Evolutionary conservation across 2,113 vertebrate genomes (phyloP).

Genomic region (Steatornis caripensis): DNA sequence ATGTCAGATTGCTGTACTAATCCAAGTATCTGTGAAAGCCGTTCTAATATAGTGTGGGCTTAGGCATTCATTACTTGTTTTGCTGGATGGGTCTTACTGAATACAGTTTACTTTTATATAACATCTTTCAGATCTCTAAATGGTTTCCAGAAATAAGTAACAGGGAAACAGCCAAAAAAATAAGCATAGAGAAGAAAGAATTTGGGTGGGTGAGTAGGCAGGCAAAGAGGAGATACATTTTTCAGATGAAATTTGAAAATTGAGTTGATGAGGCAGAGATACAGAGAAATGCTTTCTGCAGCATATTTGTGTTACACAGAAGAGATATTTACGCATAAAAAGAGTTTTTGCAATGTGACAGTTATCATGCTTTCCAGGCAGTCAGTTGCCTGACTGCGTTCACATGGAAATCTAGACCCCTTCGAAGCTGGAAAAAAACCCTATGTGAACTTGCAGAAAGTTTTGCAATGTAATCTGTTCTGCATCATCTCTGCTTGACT

Average conservation of each 20-base stretch:
- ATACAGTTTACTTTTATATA: background rate
- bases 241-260: conserved; percentile 10
- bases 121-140: background rate
- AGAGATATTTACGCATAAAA: background rate
- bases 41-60: background rate
- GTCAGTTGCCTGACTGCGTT: background rate
- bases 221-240: background rate
- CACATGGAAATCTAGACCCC: background rate
- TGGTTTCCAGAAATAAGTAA: background rate
- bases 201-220: background rate
- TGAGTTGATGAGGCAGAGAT: background rate
- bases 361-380: background rate
- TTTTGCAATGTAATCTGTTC: background rate
- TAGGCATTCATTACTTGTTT: background rate
- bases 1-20: background rate
- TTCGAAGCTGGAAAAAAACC: background rate
- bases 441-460: background rate
- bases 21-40: background rate
- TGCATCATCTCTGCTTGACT: background rate
- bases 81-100: background rate
- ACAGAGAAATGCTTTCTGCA: background rate
- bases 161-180: background rate
- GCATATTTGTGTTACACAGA: background rate
- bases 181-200: background rate
- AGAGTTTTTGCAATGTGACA: background rate